phyloP scores from a whole-genome alignment of 2,113 vertebrate genomes.

The Falcunculus frontatus region DNA sequence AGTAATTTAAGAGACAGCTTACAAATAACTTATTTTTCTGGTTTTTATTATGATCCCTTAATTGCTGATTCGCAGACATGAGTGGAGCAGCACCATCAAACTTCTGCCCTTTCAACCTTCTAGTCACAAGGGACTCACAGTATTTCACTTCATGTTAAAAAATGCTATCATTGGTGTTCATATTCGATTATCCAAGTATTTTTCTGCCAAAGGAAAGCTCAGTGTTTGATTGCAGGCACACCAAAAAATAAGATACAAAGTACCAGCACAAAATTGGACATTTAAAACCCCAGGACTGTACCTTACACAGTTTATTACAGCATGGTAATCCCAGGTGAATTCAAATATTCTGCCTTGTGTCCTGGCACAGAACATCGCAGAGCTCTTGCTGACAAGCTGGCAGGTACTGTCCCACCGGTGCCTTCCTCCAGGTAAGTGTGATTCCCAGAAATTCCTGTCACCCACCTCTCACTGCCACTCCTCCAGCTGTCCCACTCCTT shows the following conservation, averaged over 20 bases:
- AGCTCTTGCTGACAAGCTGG: background rate
- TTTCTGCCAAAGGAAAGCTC: background rate
- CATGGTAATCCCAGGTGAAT: background rate
- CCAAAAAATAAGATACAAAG: background rate
- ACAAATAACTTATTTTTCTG: background rate
- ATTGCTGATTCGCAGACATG: background rate
- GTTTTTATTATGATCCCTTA: background rate
- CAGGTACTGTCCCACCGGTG: fast-evolving
- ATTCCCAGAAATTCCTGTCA: background rate
- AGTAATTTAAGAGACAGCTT: background rate
- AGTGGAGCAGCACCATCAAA: background rate
- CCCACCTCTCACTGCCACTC: background rate
- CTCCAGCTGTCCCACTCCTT: background rate
- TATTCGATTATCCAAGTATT: background rate
- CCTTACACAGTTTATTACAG: background rate
- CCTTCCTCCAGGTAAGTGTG: background rate
- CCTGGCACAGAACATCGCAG: background rate
- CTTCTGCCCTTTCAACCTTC: background rate
- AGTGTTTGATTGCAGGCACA: background rate
- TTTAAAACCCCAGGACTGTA: background rate
- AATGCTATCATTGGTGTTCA: background rate
- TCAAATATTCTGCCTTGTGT: background rate
- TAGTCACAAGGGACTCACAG: background rate
- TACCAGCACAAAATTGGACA: background rate
- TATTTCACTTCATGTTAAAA: background rate